A percentile compares a stretch with the other conserved stretches of the same genome.
These are phyloP conservation scores for Caenorhabditis parvicauda DNA, from an alignment of 2,888 invertebrate species.

Conservation along the genomic window DNA sequence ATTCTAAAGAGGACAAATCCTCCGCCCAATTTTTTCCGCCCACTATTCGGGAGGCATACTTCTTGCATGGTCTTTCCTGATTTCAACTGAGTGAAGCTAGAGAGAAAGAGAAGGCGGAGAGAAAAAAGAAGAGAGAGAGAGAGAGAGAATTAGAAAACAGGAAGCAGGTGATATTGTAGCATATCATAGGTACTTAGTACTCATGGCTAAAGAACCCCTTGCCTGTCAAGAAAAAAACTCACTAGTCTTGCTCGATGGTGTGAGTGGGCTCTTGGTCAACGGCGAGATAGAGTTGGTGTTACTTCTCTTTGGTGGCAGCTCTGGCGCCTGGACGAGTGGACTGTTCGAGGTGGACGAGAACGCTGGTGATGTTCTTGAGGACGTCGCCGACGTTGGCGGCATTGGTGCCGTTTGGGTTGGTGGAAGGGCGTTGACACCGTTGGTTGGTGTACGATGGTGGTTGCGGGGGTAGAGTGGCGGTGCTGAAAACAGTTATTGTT, in stretches of 20 bases:
- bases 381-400: slow-evolving; percentile 18
- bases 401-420: slow-evolving; percentile 23
- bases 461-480: background rate
- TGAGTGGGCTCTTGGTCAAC: slow-evolving; percentile 21
- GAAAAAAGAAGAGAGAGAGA: background rate
- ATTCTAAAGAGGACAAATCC: too few relatives aligned
- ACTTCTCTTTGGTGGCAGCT: slow-evolving; percentile 16
- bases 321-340: slow-evolving; percentile 16
- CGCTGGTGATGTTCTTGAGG: slow-evolving; percentile 13
- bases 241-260: slow-evolving; percentile 12
- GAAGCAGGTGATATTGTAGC: too few relatives aligned
- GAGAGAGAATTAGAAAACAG: too few relatives aligned
- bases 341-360: slow-evolving; percentile 13
- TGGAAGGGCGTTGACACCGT: slow-evolving; percentile 11
- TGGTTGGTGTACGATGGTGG: background rate
- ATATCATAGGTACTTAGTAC: too few relatives aligned
- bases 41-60: too few relatives aligned
- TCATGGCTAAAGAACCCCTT: background rate
- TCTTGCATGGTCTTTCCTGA: too few relatives aligned
- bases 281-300: slow-evolving; percentile 19
- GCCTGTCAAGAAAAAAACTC: slow-evolving; percentile 3
- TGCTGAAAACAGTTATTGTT: too few relatives aligned
- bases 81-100: slow-evolving; percentile 3
- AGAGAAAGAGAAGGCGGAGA: background rate
- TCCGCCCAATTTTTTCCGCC: too few relatives aligned